Evolutionary conservation across 2,113 vertebrate genomes (phyloP).

Genomic region (Amazona guildingii): DNA sequence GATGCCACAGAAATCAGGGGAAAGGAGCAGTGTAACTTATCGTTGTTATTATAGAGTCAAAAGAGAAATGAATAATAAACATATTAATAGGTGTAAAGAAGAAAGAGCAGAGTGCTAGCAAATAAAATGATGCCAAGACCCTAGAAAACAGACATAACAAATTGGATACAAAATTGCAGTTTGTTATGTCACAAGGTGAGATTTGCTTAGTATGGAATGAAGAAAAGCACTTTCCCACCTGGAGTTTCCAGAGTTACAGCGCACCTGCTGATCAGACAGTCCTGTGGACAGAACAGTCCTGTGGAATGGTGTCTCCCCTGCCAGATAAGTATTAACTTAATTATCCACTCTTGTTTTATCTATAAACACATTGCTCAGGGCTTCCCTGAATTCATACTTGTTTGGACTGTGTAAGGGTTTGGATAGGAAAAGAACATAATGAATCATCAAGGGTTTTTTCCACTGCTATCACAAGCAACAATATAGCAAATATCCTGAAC

Average conservation of each 20-base stretch:
- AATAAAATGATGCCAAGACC: neutral
- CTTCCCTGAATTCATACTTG: conserved; percentile 3
- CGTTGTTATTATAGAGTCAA: neutral
- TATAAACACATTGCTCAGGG: neutral
- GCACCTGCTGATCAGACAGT: neutral
- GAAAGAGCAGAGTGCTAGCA: neutral
- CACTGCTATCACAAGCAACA: neutral
- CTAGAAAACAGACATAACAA: neutral
- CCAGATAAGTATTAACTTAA: neutral
- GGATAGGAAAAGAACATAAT: neutral
- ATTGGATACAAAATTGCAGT: neutral
- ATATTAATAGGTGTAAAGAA: neutral
- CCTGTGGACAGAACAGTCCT: neutral
- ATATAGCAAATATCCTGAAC: neutral
- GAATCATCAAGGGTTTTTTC: neutral
- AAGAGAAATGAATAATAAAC: neutral
- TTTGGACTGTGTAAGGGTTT: neutral
- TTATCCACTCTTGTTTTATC: neutral
- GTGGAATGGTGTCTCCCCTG: neutral
- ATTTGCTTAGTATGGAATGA: neutral
- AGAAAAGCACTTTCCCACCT: neutral
- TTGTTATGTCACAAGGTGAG: neutral
- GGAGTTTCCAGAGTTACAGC: neutral
- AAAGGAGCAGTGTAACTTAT: neutral
- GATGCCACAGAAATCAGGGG: neutral